Base-by-base conservation (phyloP, 2,797 vertebrate genomes). In the Alca torda region DNA sequence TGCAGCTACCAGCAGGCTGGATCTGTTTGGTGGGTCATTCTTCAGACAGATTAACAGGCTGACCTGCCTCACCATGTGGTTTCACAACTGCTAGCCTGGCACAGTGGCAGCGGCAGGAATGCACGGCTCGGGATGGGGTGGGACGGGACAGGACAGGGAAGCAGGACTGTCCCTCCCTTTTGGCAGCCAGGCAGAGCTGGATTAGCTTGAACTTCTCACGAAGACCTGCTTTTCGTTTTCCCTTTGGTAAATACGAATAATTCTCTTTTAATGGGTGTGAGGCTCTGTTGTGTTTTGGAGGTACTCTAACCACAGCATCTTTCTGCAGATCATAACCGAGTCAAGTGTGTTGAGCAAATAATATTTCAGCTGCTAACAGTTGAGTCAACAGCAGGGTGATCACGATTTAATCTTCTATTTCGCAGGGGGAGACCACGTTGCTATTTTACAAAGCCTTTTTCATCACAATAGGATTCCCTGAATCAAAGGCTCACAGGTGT, bases 321-420 rank as follows among this genome's bases (percentile, higher is more conserved):
- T 95, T 91, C 80, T 82, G 48, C 88, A 95, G 88, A 90, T 92
- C 85, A 67, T 88, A 94, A 95, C 84, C 2, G 8, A 91, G 88
- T 89, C 91, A 87, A 96, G 80, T 41, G 30, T 68, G 81, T 94
- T 87, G 92, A 95, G 82, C 86, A 97, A 97, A 95, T 96, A 90
- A 95, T 84, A 92, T 96, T 96, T 97, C 93, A 95, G 82, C 91
- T 91, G 94, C 70, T 96, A 93, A 91, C 87, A 94, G 89, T 84
- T 94, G 89, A 93, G 77, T 95, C 87, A 95, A 86, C 90, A 96
- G 92, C 93, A 82, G 90, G 91, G 91, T 95, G 93, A 96, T 90
- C 91, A 94, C 24, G 4, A 91, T 96, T 91, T 94, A 95, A 90
- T 95, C 89, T 95, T 96, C 85, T 91, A 4, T 67, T 91, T 93